These are phyloP conservation scores for Aphodius granarius DNA, from an alignment of 2,888 invertebrate genomes.

Conservation along the genomic window DNA sequence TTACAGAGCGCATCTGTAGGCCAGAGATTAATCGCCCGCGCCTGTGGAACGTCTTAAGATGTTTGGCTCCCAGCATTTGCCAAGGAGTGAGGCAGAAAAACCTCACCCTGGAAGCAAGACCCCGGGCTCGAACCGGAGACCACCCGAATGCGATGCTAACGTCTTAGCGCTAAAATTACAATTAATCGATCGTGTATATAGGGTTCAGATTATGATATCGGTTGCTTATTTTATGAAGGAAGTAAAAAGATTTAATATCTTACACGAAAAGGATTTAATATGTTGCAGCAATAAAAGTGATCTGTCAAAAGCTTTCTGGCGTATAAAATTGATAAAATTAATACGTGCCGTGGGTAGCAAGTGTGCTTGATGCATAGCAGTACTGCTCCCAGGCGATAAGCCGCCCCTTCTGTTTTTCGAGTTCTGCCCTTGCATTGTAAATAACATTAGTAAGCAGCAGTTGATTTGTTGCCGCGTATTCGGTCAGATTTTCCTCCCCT, in stretches of 20 bases:
- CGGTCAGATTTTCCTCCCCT: neutral
- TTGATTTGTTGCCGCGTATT: neutral
- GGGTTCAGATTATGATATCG: no score
- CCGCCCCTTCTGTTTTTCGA: neutral
- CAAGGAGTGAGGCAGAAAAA: no score
- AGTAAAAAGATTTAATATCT: neutral
- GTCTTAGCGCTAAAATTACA: no score
- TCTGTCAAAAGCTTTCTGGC: neutral
- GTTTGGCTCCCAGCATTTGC: no score
- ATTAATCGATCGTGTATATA: no score
- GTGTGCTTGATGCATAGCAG: neutral
- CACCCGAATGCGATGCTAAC: no score
- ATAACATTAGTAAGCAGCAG: neutral
- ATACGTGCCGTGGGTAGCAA: neutral
- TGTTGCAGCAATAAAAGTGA: neutral
- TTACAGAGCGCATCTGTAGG: no score
- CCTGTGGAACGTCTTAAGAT: no score
- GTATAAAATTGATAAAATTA: neutral
- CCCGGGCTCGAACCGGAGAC: no score
- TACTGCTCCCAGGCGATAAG: neutral
- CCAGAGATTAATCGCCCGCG: no score
- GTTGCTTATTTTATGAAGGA: neutral
- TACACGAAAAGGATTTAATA: neutral
- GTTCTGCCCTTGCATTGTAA: neutral
- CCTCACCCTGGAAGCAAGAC: no score